Conservation (phyloP, 2,797 vertebrate genomes). For the Clarias fuscus region DNA sequence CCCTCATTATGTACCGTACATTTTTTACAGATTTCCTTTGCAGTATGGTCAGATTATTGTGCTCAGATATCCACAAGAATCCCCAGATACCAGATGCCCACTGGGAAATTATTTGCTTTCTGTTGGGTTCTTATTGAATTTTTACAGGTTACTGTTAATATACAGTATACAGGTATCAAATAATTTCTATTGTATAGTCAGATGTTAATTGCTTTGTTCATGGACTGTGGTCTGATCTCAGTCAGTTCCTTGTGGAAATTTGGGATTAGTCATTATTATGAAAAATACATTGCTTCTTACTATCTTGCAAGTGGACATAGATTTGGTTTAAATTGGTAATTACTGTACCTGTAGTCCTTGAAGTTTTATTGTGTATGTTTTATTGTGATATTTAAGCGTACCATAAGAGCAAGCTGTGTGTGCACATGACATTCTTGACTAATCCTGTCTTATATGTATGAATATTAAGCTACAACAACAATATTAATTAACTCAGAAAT, state of each 20-base stretch:
- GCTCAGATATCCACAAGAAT: too few species aligned
- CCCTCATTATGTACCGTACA: too few species aligned
- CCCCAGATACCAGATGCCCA: not conserved
- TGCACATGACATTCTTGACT: not conserved
- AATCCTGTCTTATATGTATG: too few species aligned
- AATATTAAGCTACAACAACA: constrained; percentile 4
- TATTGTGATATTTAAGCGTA: not conserved
- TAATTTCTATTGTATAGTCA: not conserved
- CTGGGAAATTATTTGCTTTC: not conserved
- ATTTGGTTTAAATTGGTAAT: not conserved
- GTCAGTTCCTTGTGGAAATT: too few species aligned
- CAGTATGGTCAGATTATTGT: not conserved
- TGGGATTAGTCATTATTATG: not conserved
- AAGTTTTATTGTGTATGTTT: not conserved
- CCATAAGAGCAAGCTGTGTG: not conserved
- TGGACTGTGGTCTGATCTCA: not conserved
- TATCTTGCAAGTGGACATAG: not conserved
- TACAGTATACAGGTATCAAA: too few species aligned
- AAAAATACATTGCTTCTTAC: not conserved
- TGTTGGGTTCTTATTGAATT: too few species aligned
- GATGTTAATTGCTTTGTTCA: not conserved
- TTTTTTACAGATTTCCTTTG: not conserved
- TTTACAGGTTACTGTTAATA: not conserved
- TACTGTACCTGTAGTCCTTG: not conserved
- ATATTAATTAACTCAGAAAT: constrained; percentile 1